These are phyloP conservation scores for Abrostola tripartita DNA, from an alignment of 2,888 invertebrate genomes.

Conservation along the genomic window DNA sequence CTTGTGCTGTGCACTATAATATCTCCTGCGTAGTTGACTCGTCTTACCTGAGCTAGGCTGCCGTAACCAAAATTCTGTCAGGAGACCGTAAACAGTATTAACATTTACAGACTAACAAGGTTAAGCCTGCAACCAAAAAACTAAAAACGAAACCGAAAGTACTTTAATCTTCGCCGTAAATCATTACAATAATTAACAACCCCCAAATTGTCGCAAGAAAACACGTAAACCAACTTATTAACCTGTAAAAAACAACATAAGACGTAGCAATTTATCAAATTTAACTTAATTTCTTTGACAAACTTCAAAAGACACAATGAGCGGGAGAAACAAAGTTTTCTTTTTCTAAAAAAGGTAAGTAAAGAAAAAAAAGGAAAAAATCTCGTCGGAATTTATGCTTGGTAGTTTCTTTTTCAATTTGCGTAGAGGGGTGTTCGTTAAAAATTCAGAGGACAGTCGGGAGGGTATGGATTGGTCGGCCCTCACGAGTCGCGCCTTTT, in stretches of 20 bases:
- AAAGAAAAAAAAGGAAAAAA: slow-evolving; percentile 57
- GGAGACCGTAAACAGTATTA: too few species aligned
- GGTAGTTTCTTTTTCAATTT: slow-evolving; percentile 81
- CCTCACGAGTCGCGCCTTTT: slow-evolving; percentile 34
- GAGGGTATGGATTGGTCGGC: slow-evolving; percentile 52
- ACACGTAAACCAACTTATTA: slow-evolving; percentile 47
- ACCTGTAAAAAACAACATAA: slow-evolving; percentile 34
- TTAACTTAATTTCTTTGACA: slow-evolving; percentile 67
- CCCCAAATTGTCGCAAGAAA: slow-evolving; percentile 38
- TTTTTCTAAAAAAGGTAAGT: slow-evolving; percentile 12
- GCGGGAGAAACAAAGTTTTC: slow-evolving; percentile 39
- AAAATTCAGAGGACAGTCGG: slow-evolving; percentile 73
- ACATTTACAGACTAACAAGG: background rate
- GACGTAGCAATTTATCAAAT: slow-evolving; percentile 62
- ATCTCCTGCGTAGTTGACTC: too few species aligned
- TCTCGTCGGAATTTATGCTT: slow-evolving; percentile 73
- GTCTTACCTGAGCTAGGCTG: too few species aligned
- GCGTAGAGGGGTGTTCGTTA: slow-evolving; percentile 70
- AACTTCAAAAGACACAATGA: slow-evolving; percentile 64
- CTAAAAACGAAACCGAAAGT: slow-evolving; percentile 12
- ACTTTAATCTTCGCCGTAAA: slow-evolving; percentile 24
- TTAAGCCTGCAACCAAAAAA: background rate
- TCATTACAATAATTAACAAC: slow-evolving; percentile 38
- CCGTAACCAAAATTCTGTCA: too few species aligned
- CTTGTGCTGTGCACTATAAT: too few species aligned